These are phyloP conservation scores for Drosophila sturtevanti DNA, from an alignment of 1,140 invertebrate species.

Conservation along the genomic window DNA sequence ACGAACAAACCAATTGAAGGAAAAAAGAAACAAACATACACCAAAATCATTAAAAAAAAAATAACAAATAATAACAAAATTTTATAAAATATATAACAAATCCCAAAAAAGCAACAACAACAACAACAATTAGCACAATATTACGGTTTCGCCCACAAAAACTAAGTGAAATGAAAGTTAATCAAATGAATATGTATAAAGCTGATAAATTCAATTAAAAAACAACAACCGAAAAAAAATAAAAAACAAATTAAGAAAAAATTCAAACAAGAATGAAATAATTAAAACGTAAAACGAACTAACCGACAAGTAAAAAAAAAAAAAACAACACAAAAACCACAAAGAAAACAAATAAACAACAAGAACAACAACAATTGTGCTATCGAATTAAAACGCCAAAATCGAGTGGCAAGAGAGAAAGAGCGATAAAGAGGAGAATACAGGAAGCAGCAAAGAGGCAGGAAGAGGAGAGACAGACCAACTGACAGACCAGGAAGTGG, in stretches of 20 bases:
- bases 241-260: constrained; percentile 19
- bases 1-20: constrained; percentile 32
- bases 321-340: not conserved
- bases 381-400: not conserved
- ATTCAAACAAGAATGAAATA: constrained; percentile 36
- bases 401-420: not conserved
- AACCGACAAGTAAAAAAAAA: not conserved
- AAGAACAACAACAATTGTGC: constrained; percentile 1
- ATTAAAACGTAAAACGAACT: constrained; percentile 35
- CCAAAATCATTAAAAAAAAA: too few species aligned
- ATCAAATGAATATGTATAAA: constrained; percentile 37
- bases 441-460: not conserved
- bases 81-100: constrained; percentile 35
- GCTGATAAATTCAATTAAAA: constrained; percentile 45
- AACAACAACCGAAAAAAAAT: constrained; percentile 27
- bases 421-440: not conserved
- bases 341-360: too few species aligned
- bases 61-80: constrained; percentile 43
- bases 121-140: constrained; percentile 15
- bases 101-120: constrained; percentile 26
- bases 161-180: constrained; percentile 41
- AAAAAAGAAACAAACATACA: constrained; percentile 39
- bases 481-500: not conserved
- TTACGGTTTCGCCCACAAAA: not conserved
- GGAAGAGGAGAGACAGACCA: not conserved